Conservation (phyloP, 2,113 vertebrate genomes). For the Shinisaurus crocodilurus region DNA sequence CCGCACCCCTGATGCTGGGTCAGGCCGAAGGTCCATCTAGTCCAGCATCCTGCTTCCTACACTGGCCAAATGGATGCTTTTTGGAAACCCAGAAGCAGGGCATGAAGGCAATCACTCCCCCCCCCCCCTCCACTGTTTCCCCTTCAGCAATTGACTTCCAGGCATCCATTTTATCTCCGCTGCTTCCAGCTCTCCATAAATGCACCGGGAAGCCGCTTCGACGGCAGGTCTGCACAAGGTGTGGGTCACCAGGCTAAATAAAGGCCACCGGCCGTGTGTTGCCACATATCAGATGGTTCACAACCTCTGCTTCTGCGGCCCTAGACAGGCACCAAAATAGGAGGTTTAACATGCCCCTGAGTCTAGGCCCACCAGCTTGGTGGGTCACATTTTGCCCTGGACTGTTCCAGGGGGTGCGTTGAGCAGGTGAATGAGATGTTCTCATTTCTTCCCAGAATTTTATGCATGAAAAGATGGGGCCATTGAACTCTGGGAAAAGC, state of each 20-base stretch:
- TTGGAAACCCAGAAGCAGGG: background rate
- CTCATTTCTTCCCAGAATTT: background rate
- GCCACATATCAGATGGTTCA: background rate
- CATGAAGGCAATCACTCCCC: no score
- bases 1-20: no score
- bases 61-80: background rate
- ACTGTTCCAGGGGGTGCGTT: background rate
- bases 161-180: background rate
- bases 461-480: background rate
- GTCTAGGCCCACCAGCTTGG: background rate
- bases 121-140: background rate
- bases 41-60: background rate
- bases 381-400: background rate
- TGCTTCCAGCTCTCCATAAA: background rate
- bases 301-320: background rate
- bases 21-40: no score
- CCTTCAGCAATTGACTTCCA: background rate
- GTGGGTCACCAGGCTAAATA: background rate
- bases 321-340: background rate
- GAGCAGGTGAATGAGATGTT: background rate
- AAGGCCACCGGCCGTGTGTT: background rate
- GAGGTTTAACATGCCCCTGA: background rate
- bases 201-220: background rate
- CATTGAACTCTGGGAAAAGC: background rate
- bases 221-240: background rate